Percentiles rank a stretch among this genome's conserved stretches.
Evolutionary conservation across 2,888 invertebrate species (phyloP).

Genomic region (Chelonus formosanus): DNA sequence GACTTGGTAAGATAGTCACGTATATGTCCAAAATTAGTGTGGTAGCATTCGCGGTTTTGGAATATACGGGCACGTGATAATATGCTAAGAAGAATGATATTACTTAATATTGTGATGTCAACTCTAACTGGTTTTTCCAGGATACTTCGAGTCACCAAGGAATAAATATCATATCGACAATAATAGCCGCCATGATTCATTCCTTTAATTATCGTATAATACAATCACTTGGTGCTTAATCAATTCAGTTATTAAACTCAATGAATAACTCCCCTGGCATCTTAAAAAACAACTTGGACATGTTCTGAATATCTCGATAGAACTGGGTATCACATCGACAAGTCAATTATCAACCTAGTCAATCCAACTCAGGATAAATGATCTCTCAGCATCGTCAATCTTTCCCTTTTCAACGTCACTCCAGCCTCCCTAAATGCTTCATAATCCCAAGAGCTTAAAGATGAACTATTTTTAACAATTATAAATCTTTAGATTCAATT

Average conservation of each 20-base stretch:
- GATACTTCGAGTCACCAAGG: too few species aligned
- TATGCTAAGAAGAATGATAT: too few species aligned
- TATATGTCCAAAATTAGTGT: too few species aligned
- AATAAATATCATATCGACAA: neutral
- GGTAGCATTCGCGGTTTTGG: too few species aligned
- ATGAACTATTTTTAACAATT: too few species aligned
- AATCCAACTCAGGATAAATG: neutral
- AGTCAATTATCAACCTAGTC: constrained; percentile 12
- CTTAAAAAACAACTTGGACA: too few species aligned
- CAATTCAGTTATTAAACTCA: neutral
- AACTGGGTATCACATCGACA: neutral
- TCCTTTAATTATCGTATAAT: constrained; percentile 8
- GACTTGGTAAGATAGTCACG: neutral
- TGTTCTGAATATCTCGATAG: neutral
- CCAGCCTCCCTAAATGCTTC: constrained; percentile 4
- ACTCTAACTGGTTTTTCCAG: too few species aligned
- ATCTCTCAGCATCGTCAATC: neutral
- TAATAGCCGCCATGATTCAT: constrained; percentile 3
- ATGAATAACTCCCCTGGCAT: too few species aligned
- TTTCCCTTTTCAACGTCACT: neutral
- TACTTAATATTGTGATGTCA: too few species aligned
- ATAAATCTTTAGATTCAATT: too few species aligned
- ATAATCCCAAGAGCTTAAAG: neutral
- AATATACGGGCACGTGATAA: too few species aligned
- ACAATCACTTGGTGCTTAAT: neutral